These are phyloP conservation scores for Nymphalis urticae DNA, from an alignment of 2,888 invertebrate genomes.

Conservation along the genomic window DNA sequence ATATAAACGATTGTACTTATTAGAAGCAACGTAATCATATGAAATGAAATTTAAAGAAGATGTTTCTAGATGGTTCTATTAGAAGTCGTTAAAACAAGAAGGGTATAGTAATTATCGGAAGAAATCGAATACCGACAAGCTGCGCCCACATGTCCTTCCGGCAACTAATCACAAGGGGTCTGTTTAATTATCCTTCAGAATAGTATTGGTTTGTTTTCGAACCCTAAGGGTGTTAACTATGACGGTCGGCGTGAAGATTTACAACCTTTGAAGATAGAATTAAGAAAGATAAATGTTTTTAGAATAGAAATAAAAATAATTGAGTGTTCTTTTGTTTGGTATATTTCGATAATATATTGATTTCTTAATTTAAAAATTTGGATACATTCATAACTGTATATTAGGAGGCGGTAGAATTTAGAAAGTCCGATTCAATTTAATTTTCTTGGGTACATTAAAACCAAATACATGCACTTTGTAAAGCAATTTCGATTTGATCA, in stretches of 20 bases:
- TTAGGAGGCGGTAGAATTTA: too few relatives aligned
- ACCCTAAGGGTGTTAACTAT: slow-evolving; percentile 39
- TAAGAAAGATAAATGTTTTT: slow-evolving; percentile 1
- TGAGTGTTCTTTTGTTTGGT: not conserved
- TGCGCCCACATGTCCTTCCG: slow-evolving; percentile 69
- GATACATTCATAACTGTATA: too few relatives aligned
- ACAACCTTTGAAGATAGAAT: slow-evolving; percentile 19
- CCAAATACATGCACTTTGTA: too few relatives aligned
- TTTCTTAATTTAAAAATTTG: too few relatives aligned
- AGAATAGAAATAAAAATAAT: slow-evolving; percentile 2
- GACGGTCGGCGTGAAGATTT: slow-evolving; percentile 34
- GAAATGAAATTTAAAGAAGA: not conserved
- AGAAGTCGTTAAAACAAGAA: slow-evolving; percentile 25
- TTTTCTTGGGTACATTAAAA: too few relatives aligned
- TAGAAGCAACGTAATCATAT: too few relatives aligned
- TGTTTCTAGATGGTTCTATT: slow-evolving; percentile 18
- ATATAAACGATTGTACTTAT: too few relatives aligned
- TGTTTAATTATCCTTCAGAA: slow-evolving; percentile 56
- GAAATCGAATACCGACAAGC: slow-evolving; percentile 63
- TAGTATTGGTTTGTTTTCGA: slow-evolving; percentile 45
- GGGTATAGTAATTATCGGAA: slow-evolving; percentile 42
- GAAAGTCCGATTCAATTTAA: too few relatives aligned
- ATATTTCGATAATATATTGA: too few relatives aligned
- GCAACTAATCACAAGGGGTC: slow-evolving; percentile 63
- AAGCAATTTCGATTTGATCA: too few relatives aligned